These are phyloP conservation scores for Apeira syringaria DNA, from an alignment of 2,888 invertebrate species.

Conservation along the genomic window DNA sequence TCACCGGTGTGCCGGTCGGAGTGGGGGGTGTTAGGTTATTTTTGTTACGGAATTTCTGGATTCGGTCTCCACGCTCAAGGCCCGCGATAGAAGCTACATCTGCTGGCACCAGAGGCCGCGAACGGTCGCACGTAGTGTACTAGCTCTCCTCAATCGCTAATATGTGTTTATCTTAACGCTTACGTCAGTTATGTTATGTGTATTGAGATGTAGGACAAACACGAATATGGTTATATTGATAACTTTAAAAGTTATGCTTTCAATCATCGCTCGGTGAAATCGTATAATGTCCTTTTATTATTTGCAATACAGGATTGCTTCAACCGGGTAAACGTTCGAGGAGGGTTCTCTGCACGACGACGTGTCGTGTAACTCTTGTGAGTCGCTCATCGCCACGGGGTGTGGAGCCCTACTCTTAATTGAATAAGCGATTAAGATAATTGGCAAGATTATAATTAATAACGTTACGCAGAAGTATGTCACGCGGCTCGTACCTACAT, in stretches of 20 bases:
- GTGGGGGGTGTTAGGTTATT: no score
- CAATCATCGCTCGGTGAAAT: constrained; percentile 10
- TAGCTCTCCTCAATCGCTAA: no score
- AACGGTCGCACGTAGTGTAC: no score
- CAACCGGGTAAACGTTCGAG: no score
- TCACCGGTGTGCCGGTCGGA: no score
- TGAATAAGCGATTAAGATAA: constrained; percentile 23
- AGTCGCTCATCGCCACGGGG: not conserved
- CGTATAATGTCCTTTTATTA: not conserved
- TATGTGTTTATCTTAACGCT: constrained; percentile 37
- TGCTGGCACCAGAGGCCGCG: no score
- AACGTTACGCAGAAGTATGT: constrained; percentile 28
- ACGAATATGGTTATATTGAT: constrained; percentile 23
- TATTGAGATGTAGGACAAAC: constrained; percentile 47
- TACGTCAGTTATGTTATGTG: constrained; percentile 45
- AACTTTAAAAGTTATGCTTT: constrained; percentile 16
- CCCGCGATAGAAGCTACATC: no score
- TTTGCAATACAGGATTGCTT: no score
- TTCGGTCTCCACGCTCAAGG: no score
- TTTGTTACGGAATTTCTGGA: no score
- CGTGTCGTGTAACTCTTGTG: no score
- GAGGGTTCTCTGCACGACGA: no score
- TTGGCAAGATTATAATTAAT: constrained; percentile 16
- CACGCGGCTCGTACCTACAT: constrained; percentile 6
- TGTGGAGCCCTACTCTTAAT: constrained; percentile 13